Base-by-base conservation (phyloP, 2,797 vertebrate species). In the Enteromius radiatus region DNA sequence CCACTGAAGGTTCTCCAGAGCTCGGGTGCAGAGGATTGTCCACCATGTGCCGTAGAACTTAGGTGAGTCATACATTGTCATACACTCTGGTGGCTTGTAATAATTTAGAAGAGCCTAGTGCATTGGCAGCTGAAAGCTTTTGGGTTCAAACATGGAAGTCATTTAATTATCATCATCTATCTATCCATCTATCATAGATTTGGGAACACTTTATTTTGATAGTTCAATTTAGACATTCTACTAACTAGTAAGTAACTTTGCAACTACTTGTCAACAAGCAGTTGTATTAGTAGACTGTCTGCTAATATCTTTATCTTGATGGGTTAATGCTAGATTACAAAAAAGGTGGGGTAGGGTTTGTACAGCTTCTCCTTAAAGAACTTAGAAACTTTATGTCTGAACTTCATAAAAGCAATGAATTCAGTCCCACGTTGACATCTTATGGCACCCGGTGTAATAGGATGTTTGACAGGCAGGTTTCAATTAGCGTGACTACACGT, bases 401-500 rank as follows among this genome's bases (percentile, higher is more conserved):
- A 69, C 38, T 54, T 63, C 38, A 67, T 38, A 28, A 83, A 61
- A 63, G 54, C 65, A 64, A 64, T 28, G 33, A 36, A 63, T 77
- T 59, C 69, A 74, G 74, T 70, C 54, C 43, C 65, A 12, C 75
- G 11, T 63, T 64, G 49, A 70, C 73, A 64, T 70, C 65, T 45
- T 68, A 11, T 69, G 71, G 70, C 41, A 65, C 38, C 61, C 23
- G 19, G 63, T 71, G 67, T 61, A 82, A 76, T 75, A 54, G 33
- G 61, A 76, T 75, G 63, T 69, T 69, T 79, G 82, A 86, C 70
- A 64, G 85, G 69, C 85, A 86, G 85, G 82, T 90, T 90, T 90
- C 65, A 91, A 88, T 91, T 87, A 86, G 86, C 87, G 83, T 79
- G 87, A 84, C 14, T 75, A 80, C 75, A 84, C 85, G 84, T 75